A percentile compares a stretch with the other conserved stretches of the same genome.
Conservation (phyloP, 2,797 vertebrate species). For the Sebastes vulpes region DNA sequence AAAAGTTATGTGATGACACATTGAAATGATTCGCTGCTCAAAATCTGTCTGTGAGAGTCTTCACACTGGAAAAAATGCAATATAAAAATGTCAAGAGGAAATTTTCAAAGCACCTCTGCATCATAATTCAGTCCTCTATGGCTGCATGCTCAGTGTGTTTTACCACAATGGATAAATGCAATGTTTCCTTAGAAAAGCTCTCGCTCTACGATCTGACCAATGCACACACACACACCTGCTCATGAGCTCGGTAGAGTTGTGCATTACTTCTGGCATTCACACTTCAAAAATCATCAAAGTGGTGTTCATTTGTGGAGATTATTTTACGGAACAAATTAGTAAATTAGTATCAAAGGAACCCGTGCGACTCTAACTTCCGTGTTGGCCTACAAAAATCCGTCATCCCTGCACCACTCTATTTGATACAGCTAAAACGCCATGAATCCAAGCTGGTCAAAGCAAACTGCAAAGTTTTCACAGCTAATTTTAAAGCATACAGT, state of each 20-base stretch:
- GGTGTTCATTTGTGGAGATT: too few relatives aligned
- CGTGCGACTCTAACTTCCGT: too few relatives aligned
- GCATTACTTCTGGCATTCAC: background rate
- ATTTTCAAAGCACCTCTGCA: background rate
- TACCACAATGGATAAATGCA: background rate
- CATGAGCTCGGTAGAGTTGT: background rate
- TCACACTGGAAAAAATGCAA: background rate
- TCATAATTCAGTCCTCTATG: background rate
- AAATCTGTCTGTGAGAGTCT: background rate
- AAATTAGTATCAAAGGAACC: too few relatives aligned
- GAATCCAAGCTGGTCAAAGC: too few relatives aligned
- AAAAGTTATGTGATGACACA: background rate
- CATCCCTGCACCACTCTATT: too few relatives aligned
- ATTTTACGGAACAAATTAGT: too few relatives aligned
- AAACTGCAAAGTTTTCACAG: background rate
- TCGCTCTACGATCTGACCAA: background rate
- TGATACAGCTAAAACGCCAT: too few relatives aligned
- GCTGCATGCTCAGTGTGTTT: background rate
- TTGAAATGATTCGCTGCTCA: background rate
- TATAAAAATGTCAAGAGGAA: background rate
- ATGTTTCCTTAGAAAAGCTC: background rate
- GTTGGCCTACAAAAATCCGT: too few relatives aligned
- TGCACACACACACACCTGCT: background rate
- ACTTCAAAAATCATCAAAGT: too few relatives aligned
- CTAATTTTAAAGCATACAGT: background rate